Base-by-base conservation (phyloP, 2,797 vertebrate genomes). In the Epinephelus coioides region DNA sequence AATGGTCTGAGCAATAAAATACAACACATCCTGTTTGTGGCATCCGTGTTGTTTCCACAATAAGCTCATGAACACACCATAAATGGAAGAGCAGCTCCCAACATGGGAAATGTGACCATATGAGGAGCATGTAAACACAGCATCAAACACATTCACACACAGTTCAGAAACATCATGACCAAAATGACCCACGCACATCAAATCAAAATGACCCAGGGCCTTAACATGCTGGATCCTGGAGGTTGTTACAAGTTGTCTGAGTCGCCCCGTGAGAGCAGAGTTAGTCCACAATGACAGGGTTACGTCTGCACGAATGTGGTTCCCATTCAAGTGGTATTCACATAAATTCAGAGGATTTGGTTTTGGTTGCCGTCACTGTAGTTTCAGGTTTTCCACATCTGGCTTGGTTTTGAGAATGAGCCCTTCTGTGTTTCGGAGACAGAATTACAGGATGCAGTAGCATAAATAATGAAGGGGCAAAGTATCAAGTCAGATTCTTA, bases 301-400 rank as follows among this genome's bases (percentile, higher is more conserved):
- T 72, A 60, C 0, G 25, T 76, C 61, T 79, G 75, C 75, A 81
- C 18, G 27, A 70, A 70, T 81, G 87, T 14, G 87, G 79, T 88
- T 80, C 6, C 34, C 30, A 34, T 79, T 76, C 40, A 27, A 51
- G 55, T 53, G 69, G 76, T 60, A 30, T 70, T 80, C 11, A 18
- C 44, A 78, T 54, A 40, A 73, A 74, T 69, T 70, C 49, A 70
- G 63, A 68, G 64, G 65, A 60, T 55, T 76, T 47, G 60, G 13
- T 27, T 78, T 69, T 79, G 60, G 44, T 21, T 63, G 40, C n/a
- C 50, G 3, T 27, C 30, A 23, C 65, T 81, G 60, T 40, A 38
- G 71, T 78, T 83, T 70, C 40, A 43, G 38, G 13, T 72, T 89
- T 86, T 86, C 76, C 79, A 89, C 85, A 86, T 85, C 74, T 89